These are phyloP conservation scores for Chascanopsetta lugubris DNA, from an alignment of 2,113 vertebrate genomes.

Conservation along the genomic window DNA sequence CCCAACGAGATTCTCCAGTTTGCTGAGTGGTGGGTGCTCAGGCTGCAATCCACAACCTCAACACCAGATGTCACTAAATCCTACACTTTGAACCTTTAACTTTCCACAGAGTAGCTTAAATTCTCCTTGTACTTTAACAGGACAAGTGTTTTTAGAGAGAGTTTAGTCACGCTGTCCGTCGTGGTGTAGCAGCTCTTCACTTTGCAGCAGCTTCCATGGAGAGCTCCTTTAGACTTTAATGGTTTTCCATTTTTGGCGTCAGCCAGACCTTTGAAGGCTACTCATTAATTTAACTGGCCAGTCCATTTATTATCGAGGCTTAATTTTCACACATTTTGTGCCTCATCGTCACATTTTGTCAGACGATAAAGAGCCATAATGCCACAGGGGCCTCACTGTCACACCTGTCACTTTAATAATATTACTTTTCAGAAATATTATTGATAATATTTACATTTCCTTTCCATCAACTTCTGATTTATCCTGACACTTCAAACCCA, in stretches of 20 bases:
- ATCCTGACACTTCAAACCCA: not conserved
- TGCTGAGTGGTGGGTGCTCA: too few species aligned
- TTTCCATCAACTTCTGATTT: not conserved
- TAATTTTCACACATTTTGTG: constrained; percentile 1
- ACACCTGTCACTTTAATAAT: not conserved
- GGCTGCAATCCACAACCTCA: too few species aligned
- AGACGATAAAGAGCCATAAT: constrained; percentile 22
- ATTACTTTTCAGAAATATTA: not conserved
- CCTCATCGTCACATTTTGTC: not conserved
- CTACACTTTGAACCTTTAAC: too few species aligned
- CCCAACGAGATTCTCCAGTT: too few species aligned
- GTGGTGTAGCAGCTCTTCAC: not conserved
- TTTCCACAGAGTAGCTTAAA: not conserved
- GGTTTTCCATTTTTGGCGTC: constrained; percentile 60
- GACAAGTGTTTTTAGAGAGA: constrained; percentile 3
- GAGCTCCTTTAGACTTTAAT: constrained; percentile 37
- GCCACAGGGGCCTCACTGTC: constrained; percentile 20
- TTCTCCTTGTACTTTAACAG: not conserved
- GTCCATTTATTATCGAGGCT: constrained; percentile 63
- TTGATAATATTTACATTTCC: not conserved
- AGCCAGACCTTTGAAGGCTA: constrained; percentile 54
- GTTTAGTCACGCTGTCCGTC: constrained; percentile 16
- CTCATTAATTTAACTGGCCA: constrained; percentile 72
- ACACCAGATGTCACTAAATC: not conserved
- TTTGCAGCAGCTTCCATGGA: constrained; percentile 15